Percentiles rank a stretch among this genome's conserved stretches.
Conservation (phyloP, 2,797 vertebrate genomes). For the Hafferia zeledoni region DNA sequence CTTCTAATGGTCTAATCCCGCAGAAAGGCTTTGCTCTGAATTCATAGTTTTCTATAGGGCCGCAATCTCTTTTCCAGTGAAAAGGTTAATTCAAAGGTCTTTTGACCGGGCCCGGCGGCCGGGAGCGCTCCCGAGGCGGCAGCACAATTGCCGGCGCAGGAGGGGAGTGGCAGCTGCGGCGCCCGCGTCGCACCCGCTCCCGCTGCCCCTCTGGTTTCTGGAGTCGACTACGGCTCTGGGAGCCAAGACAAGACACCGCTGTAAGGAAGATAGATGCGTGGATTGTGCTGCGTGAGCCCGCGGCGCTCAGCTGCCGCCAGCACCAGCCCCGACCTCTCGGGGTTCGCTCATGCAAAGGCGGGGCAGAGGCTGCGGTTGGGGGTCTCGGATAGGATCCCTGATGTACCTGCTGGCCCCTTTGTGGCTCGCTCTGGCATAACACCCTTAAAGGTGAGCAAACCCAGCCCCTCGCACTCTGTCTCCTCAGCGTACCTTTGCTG, state of each 20-base stretch:
- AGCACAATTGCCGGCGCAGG: slow-evolving; percentile 6
- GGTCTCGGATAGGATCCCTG: fast-evolving
- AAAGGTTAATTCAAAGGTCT: slow-evolving; percentile 36
- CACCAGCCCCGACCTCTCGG: fast-evolving
- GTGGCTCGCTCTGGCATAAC: fast-evolving
- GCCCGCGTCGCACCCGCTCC: background rate
- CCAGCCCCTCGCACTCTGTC: background rate
- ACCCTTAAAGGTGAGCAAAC: background rate
- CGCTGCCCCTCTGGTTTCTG: background rate
- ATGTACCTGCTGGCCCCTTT: background rate
- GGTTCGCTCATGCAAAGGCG: background rate
- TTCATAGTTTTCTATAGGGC: slow-evolving; percentile 55
- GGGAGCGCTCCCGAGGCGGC: background rate
- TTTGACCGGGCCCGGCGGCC: background rate
- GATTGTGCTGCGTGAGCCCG: background rate
- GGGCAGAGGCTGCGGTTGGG: fast-evolving
- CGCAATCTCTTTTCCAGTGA: slow-evolving; percentile 20
- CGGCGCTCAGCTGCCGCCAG: background rate
- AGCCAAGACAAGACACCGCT: background rate
- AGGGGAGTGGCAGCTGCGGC: slow-evolving; percentile 28
- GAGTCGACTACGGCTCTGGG: background rate
- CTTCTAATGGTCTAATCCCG: slow-evolving; percentile 38
- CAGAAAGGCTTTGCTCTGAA: slow-evolving; percentile 51
- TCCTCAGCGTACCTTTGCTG: fast-evolving
- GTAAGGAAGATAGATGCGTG: slow-evolving; percentile 13